phyloP scores from a whole-genome alignment of 2,888 invertebrate genomes.

The Noctua fimbriata region DNA sequence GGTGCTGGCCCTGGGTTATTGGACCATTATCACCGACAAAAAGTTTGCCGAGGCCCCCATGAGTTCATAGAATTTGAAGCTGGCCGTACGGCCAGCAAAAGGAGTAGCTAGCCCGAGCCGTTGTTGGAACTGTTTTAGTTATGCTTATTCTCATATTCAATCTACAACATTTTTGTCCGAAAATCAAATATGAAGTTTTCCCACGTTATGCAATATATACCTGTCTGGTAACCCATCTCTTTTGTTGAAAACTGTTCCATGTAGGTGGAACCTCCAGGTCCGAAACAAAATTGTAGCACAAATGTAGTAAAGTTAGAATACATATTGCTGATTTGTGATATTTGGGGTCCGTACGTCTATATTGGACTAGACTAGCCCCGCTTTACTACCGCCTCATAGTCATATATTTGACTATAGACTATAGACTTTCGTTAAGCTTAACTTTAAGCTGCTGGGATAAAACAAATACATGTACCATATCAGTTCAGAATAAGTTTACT shows the following conservation, averaged over 20 bases:
- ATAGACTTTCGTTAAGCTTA: background rate
- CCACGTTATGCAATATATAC: background rate
- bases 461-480: background rate
- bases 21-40: background rate
- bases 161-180: background rate
- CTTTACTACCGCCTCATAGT: background rate
- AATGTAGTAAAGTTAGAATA: slow-evolving; percentile 42
- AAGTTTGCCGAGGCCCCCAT: background rate
- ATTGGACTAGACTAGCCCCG: slow-evolving; percentile 20
- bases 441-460: slow-evolving; percentile 11
- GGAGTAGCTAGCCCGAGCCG: no score
- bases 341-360: slow-evolving; percentile 8
- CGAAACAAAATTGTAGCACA: slow-evolving; percentile 14
- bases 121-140: background rate
- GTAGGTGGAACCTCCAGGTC: slow-evolving; percentile 3
- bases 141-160: background rate
- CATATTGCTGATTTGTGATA: slow-evolving; percentile 50
- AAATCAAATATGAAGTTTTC: background rate
- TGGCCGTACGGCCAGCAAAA: background rate
- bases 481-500: background rate
- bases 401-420: slow-evolving; percentile 44
- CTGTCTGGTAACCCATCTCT: background rate
- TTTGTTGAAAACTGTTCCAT: background rate
- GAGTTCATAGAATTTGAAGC: background rate
- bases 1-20: no score